Conservation (phyloP, 2,113 vertebrate genomes). For the Dunckerocampus dactyliophorus region DNA sequence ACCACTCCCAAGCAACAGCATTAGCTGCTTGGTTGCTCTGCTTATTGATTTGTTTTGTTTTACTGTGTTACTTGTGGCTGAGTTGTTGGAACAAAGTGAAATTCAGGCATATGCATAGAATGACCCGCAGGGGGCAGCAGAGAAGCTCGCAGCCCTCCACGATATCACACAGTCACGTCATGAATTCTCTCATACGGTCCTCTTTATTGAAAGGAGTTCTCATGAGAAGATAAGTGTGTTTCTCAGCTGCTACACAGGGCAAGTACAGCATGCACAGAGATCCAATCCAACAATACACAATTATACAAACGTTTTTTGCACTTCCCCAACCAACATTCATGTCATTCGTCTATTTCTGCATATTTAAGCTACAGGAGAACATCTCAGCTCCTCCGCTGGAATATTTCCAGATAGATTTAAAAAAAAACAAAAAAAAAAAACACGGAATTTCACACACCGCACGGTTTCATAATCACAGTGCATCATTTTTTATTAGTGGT, state of each 20-base stretch:
- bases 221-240: constrained; percentile 32
- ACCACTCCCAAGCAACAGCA: neutral
- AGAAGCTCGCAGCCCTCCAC: too few relatives aligned
- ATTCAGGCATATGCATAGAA: too few relatives aligned
- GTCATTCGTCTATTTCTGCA: constrained; percentile 29
- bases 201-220: constrained; percentile 68
- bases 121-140: too few relatives aligned
- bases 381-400: constrained; percentile 13
- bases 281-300: constrained; percentile 46
- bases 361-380: constrained; percentile 34
- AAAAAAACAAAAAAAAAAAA: constrained; percentile 14
- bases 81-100: too few relatives aligned
- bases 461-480: constrained; percentile 22
- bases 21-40: neutral
- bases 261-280: constrained; percentile 71
- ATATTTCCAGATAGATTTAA: constrained; percentile 26
- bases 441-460: constrained; percentile 1
- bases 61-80: neutral
- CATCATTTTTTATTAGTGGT: neutral
- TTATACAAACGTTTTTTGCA: constrained; percentile 44
- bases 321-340: constrained; percentile 11
- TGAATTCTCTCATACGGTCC: constrained; percentile 38
- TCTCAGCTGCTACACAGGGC: constrained; percentile 65
- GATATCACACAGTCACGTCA: neutral
- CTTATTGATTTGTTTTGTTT: constrained; percentile 7